Base-by-base conservation (phyloP, 2,797 vertebrate species). In the Phalloptychus januarius region DNA sequence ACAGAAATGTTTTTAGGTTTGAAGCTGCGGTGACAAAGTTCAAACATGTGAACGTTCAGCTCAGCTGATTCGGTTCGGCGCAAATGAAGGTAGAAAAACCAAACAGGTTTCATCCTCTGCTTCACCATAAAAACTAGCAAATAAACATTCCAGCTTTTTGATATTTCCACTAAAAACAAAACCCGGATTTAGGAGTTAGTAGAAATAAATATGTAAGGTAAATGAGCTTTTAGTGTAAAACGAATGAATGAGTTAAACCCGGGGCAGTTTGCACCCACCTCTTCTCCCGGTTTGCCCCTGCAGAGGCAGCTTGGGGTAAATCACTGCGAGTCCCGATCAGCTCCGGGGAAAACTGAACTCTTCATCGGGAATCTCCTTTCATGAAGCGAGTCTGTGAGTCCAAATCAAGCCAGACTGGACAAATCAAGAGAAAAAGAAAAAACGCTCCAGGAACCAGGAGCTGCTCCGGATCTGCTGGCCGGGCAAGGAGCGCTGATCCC, bases 341-440 rank as follows among this genome's bases (percentile, higher is more conserved):
- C 74, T 31, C 75, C 45, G 48, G 45, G 56, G 42, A 81, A 79
- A 73, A 86, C 70, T 79, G 74, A 85, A 86, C 90, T 83, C 90
- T 90, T 91, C 92, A 94, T 94, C 90, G 92, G 88, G 79, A 83
- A 54, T 74, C 38, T 15, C 61, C 50, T 48, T 79, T 69, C 46
- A 18, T 10, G 33, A 65, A 70, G 71, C 2, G 58, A 56, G 85
- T 71, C 70, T 31, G 15, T 79, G 44, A 71, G 76, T 86, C 88
- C 86, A 33, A 8, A 11, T 75, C 65, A 77, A 80, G 75, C 40
- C 5, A 18, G 52, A 74, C 28, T 18, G 61, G 85, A 91, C 92
- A 94, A 88, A 95, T 95, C 94, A 10, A 95, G 93, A 87, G 89
- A 79, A 72, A 76, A 83, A 89, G 56, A 88, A 79, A 72, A 75